A percentile compares a stretch with the other conserved stretches of the same genome.
phyloP scores from a whole-genome alignment of 2,113 vertebrate genomes.

The Australoheros scitulus region DNA sequence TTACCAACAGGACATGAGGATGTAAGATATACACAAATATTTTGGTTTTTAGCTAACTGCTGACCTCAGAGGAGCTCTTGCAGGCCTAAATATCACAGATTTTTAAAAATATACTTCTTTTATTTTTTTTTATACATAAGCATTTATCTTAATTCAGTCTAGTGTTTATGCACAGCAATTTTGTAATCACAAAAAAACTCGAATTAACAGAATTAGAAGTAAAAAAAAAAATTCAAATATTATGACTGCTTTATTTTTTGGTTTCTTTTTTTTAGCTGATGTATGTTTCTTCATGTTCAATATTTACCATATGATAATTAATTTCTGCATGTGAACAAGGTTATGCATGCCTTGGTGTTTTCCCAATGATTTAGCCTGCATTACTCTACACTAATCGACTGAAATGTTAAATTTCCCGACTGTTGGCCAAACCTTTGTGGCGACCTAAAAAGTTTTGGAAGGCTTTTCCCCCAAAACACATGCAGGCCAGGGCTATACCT shows the following conservation, averaged over 20 bases:
- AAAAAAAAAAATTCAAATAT: no score
- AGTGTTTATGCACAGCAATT: not conserved
- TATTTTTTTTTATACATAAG: not conserved
- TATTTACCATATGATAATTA: no score
- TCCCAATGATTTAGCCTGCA: not conserved
- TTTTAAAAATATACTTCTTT: not conserved
- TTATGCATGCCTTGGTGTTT: not conserved
- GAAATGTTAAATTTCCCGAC: no score
- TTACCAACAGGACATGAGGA: not conserved
- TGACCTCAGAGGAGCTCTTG: not conserved
- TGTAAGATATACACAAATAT: not conserved
- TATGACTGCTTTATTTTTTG: no score
- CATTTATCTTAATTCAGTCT: not conserved
- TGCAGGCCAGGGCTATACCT: not conserved
- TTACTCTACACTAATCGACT: not conserved
- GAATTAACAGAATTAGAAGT: no score
- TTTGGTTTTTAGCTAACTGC: not conserved
- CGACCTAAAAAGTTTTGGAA: not conserved
- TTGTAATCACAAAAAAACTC: no score
- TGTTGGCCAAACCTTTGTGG: not conserved
- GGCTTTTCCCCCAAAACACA: not conserved
- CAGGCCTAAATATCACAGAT: not conserved
- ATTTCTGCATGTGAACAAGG: not conserved
- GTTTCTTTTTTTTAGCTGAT: no score
- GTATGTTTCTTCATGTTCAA: no score